Evolutionary conservation across 2,797 vertebrate species (phyloP).

Genomic region (Acipenser transmontanus): DNA sequence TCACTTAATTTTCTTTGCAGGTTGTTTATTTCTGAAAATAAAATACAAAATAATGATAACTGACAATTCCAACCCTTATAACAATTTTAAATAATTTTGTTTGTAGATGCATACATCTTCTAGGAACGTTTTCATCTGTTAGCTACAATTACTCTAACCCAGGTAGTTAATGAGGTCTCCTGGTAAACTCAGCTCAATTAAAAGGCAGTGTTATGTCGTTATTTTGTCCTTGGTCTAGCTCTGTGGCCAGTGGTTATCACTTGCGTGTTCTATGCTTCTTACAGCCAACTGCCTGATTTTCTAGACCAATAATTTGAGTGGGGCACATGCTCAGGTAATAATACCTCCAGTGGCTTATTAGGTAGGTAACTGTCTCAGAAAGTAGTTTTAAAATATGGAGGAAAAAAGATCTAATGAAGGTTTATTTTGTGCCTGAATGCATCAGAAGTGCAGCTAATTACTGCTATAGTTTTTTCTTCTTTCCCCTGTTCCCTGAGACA

Average conservation of each 20-base stretch:
- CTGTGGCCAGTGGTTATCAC: slow-evolving; percentile 8
- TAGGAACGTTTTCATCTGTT: too few species aligned
- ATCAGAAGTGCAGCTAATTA: slow-evolving; percentile 41
- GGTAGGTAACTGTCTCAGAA: slow-evolving; percentile 46
- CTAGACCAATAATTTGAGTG: slow-evolving; percentile 19
- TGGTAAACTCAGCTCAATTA: slow-evolving; percentile 22
- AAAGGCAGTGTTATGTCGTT: slow-evolving; percentile 12
- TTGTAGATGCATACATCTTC: too few species aligned
- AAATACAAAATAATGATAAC: too few species aligned
- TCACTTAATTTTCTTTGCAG: too few species aligned
- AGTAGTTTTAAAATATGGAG: slow-evolving; percentile 41
- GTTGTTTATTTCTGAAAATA: too few species aligned
- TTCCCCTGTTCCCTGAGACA: slow-evolving; percentile 5
- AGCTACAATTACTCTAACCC: too few species aligned
- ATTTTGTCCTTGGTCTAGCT: slow-evolving; percentile 9
- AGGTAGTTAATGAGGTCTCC: slow-evolving; percentile 36
- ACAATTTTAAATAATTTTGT: too few species aligned
- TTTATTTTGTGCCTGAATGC: slow-evolving; percentile 33
- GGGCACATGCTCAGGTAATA: slow-evolving; percentile 36
- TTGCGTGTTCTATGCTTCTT: slow-evolving; percentile 1
- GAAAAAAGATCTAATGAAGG: slow-evolving; percentile 49
- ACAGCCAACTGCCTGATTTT: background rate
- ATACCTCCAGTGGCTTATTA: slow-evolving; percentile 62
- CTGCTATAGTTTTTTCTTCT: slow-evolving; percentile 36
- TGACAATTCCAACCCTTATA: too few species aligned